Evolutionary conservation across 2,113 vertebrate genomes (phyloP).

Genomic region (Heptranchias perlo): DNA sequence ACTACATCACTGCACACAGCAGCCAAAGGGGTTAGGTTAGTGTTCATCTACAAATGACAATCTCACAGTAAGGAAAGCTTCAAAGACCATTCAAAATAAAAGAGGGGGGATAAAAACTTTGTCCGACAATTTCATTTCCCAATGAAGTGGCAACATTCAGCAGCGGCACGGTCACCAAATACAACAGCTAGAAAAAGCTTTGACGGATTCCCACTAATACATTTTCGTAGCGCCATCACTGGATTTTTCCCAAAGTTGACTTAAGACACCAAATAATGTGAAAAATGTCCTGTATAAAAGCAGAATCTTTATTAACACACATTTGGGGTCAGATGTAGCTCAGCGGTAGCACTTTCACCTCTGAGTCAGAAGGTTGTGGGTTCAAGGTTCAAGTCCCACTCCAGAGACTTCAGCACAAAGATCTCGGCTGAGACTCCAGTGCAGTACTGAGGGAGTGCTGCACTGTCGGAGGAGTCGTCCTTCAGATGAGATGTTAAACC

Average conservation of each 20-base stretch:
- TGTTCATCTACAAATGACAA: neutral
- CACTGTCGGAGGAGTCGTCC: no score
- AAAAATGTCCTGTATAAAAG: neutral
- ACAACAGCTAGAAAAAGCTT: neutral
- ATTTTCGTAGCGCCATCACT: neutral
- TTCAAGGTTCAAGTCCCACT: neutral
- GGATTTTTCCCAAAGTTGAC: neutral
- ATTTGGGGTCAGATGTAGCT: neutral
- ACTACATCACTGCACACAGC: neutral
- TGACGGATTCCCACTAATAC: neutral
- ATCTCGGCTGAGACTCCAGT: neutral
- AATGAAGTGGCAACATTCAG: neutral
- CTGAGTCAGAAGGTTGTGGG: neutral
- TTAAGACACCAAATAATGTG: neutral
- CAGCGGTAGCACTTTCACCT: neutral
- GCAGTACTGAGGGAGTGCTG: no score
- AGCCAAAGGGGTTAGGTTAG: neutral
- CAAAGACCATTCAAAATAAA: neutral
- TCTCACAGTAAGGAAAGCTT: neutral
- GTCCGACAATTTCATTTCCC: neutral
- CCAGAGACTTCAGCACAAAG: neutral
- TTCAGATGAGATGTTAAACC: no score
- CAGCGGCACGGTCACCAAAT: neutral
- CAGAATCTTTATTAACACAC: neutral
- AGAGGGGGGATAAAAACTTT: neutral